Evolutionary conservation across 1,140 invertebrate species (phyloP).

Genomic region (Aphidius gifuensis): DNA sequence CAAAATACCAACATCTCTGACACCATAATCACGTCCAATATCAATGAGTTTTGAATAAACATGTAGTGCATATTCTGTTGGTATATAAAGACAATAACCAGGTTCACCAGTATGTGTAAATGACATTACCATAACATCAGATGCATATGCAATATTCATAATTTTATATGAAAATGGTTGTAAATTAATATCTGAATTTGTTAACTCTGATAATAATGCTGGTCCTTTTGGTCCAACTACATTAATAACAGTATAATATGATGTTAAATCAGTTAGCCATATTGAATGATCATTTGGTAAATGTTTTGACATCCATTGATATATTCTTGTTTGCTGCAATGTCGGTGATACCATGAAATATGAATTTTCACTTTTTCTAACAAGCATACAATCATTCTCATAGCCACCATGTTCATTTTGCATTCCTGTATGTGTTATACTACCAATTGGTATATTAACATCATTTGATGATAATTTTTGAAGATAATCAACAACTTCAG

Average conservation of each 20-base stretch:
- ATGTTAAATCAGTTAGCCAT: constrained; percentile 72
- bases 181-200: constrained; percentile 67
- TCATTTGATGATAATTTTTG: constrained; percentile 77
- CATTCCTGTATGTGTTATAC: constrained; percentile 78
- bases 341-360: constrained; percentile 85
- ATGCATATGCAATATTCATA: constrained; percentile 73
- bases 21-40: constrained; percentile 64
- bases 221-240: constrained; percentile 77
- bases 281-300: constrained; percentile 65
- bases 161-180: constrained; percentile 75
- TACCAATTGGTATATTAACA: constrained; percentile 69
- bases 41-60: constrained; percentile 72
- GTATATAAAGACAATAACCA: constrained; percentile 80
- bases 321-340: constrained; percentile 74
- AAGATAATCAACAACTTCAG: constrained; percentile 67
- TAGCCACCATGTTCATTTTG: constrained; percentile 77
- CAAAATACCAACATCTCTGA: constrained; percentile 71
- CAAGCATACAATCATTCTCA: constrained; percentile 78
- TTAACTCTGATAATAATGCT: constrained; percentile 70
- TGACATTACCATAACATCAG: constrained; percentile 74
- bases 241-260: constrained; percentile 81
- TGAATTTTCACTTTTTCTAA: constrained; percentile 66
- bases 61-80: constrained; percentile 75
- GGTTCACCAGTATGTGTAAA: constrained; percentile 82
- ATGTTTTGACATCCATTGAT: constrained; percentile 70